phyloP scores from a whole-genome alignment of 2,113 vertebrate genomes.

The Elaphurus davidianus region DNA sequence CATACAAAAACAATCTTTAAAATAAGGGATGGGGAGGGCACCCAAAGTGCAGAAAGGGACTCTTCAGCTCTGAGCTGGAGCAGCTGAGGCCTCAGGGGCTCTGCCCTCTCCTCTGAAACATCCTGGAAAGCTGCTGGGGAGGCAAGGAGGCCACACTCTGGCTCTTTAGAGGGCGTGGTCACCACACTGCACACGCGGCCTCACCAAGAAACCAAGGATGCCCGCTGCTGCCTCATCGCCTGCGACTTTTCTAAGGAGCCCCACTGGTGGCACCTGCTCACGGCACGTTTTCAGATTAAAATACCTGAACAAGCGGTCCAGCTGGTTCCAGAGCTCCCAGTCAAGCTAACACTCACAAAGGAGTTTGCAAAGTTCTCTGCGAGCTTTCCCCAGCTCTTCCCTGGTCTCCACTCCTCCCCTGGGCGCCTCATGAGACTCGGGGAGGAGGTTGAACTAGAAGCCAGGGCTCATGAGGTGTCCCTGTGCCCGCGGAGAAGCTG shows the following conservation, averaged over 20 bases:
- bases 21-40: neutral
- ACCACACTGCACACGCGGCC: neutral
- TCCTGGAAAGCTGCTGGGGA: neutral
- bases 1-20: neutral
- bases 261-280: no score
- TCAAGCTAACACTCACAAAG: neutral
- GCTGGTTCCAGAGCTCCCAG: neutral
- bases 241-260: neutral
- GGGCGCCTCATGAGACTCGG: rapidly evolving
- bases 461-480: neutral
- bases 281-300: neutral
- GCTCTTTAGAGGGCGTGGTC: neutral
- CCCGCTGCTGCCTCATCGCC: rapidly evolving
- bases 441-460: neutral
- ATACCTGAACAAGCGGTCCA: neutral
- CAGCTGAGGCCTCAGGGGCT: neutral
- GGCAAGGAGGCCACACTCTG: neutral
- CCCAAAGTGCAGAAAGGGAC: neutral
- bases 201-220: neutral
- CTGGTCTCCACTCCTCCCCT: neutral
- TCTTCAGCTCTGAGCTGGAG: neutral
- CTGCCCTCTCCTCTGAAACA: neutral
- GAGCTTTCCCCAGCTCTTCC: neutral
- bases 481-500: neutral
- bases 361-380: neutral